Evolutionary conservation across 2,888 invertebrate species (phyloP), one percentile per base, ranked within the genome.

Genomic region (Tortricodes alternella): DNA sequence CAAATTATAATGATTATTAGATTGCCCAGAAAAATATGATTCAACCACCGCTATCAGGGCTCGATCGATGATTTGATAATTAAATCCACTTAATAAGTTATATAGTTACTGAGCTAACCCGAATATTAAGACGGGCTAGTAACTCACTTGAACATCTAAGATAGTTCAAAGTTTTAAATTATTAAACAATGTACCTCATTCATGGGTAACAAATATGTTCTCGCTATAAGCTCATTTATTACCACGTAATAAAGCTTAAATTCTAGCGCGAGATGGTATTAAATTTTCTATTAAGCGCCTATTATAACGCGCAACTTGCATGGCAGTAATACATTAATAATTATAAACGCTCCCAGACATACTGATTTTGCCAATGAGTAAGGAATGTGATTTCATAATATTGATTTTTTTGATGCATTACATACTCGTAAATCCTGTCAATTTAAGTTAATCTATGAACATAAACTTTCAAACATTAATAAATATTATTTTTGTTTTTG

Each of bases 161-260:
- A 41, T 41, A 18, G 29, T 19, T 50, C 13, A 29, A 39, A 27
- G 27, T 39, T 11, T 50, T 46, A 15, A 46, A 34, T 46, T 34
- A 34, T 16, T 13, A 18, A 34, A 21, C 9, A 21, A 21, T 21
- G 11, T 23, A 34, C 19, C 18, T 32, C 15, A 34, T 21, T 18
- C 16, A 6, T 16, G 18, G 70, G 70, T 66, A 74, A 72, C 71
- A 70, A 76, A 72, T 68, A 69, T 72, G 75, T 80, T 76, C 87
- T 86, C 86, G 87, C 87, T 64, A 87, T 85, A 84, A 85, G 79
- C 82, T 83, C 84, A 85, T 88, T 88, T 84, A 73, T 71, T 66
- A 74, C 72, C 66, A 73, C 71, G 70, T 72, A 74, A 73, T 74
- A 78, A 85, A 84, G 82, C 80, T 80, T 77, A 67, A 71, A 75